Percentiles rank a stretch among this genome's conserved stretches.
These are phyloP conservation scores for Fulica atra DNA, from an alignment of 2,113 vertebrate species.

Conservation along the genomic window DNA sequence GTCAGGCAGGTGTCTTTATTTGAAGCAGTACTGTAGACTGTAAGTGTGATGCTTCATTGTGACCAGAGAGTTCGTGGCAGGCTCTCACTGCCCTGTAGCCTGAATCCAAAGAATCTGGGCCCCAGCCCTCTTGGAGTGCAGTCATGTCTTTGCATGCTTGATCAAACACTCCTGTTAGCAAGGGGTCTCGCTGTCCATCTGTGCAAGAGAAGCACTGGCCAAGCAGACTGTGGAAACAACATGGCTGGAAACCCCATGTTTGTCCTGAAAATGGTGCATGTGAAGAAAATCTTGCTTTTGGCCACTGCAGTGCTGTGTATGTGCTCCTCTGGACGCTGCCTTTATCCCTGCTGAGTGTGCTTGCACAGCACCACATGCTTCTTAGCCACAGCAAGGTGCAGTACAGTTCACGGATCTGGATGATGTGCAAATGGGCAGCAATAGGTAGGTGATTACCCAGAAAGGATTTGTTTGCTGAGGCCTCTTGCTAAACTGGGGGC, in stretches of 20 bases:
- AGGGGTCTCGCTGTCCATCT: too few relatives aligned
- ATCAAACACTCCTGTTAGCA: background rate
- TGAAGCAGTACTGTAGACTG: background rate
- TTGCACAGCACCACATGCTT: rapidly evolving
- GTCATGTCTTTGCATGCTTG: background rate
- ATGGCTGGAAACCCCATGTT: background rate
- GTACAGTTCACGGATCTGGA: background rate
- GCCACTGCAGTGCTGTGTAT: rapidly evolving
- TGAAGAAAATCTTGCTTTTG: background rate
- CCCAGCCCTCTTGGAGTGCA: background rate
- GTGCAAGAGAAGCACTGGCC: too few relatives aligned
- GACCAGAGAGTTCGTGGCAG: background rate
- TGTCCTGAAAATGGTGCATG: background rate
- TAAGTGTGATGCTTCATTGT: rapidly evolving
- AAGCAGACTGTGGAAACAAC: background rate
- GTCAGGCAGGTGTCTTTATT: background rate
- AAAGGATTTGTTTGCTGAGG: background rate
- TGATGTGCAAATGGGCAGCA: background rate
- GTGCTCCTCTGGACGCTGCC: background rate
- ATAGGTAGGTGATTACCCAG: background rate
- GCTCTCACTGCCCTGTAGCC: background rate
- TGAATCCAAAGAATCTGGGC: background rate
- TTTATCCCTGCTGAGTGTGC: rapidly evolving
- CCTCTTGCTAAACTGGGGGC: background rate
- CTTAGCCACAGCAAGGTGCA: background rate